phyloP scores from a whole-genome alignment of 2,797 vertebrate genomes.

The Phalloptychus januarius region DNA sequence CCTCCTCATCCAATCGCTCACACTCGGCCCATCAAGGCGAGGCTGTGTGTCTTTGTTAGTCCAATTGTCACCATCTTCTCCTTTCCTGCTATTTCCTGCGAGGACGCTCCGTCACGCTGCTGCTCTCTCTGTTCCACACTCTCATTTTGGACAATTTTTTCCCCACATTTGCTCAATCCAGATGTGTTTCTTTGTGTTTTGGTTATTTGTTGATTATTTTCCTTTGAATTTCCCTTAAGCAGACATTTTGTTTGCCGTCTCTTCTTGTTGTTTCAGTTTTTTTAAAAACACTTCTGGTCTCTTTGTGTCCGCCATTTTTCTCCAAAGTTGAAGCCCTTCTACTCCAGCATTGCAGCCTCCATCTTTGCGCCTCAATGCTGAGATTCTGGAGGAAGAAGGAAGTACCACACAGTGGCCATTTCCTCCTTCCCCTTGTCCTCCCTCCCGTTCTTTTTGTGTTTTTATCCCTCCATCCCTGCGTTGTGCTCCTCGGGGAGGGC shows the following conservation, averaged over 20 bases:
- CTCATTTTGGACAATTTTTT: conserved; percentile 27
- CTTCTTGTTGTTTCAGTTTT: conserved; percentile 39
- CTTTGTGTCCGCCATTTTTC: conserved; percentile 39
- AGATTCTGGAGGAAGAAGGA: conserved; percentile 53
- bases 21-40: conserved; percentile 58
- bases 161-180: not conserved
- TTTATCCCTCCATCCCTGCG: conserved; percentile 64
- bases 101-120: conserved; percentile 57
- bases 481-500: conserved; percentile 80
- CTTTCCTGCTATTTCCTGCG: conserved; percentile 59
- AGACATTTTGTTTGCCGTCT: conserved; percentile 51
- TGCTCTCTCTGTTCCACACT: conserved; percentile 8
- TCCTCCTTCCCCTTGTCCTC: conserved; percentile 58
- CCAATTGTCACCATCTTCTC: conserved; percentile 65
- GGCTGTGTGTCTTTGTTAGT: conserved; percentile 75
- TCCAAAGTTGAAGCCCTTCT: conserved; percentile 19
- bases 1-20: conserved; percentile 54
- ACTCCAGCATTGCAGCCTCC: conserved; percentile 21
- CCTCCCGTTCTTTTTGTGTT: conserved; percentile 63
- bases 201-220: conserved; percentile 30
- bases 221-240: conserved; percentile 33
- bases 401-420: conserved; percentile 59
- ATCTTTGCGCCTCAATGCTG: conserved; percentile 26
- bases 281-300: conserved; percentile 50
- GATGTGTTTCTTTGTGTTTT: conserved; percentile 3